Conservation (phyloP, 2,888 invertebrate species). For the Podotricha telesiphe region DNA sequence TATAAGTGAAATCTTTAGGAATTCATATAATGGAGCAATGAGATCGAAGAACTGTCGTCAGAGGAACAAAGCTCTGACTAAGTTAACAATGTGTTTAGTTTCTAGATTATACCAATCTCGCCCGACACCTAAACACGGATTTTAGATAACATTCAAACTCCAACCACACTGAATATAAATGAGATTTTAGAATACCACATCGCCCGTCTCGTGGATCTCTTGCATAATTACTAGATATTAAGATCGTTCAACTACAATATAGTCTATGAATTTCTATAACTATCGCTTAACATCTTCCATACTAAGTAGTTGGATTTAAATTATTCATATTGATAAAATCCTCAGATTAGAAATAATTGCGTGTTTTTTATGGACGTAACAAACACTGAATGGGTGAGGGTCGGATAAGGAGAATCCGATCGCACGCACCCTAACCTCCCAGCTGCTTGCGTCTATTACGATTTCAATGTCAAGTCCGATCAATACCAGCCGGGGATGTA, state of each 20-base stretch:
- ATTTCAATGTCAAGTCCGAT: conserved; percentile 84
- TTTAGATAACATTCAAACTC: conserved; percentile 83
- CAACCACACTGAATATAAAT: conserved; percentile 82
- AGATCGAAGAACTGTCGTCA: conserved; percentile 57
- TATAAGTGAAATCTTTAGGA: conserved; percentile 41
- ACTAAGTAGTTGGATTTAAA: neutral
- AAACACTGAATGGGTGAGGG: conserved; percentile 51
- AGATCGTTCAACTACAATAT: conserved; percentile 61
- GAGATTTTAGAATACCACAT: conserved; percentile 76
- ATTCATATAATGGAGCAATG: conserved; percentile 58
- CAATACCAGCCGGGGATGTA: conserved; percentile 80
- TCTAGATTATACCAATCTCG: conserved; percentile 80
- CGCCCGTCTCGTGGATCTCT: conserved; percentile 72
- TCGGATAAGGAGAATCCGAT: conserved; percentile 61
- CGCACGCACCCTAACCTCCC: conserved; percentile 73
- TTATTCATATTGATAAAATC: conserved; percentile 6
- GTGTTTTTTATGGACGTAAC: conserved; percentile 43
- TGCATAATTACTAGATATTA: conserved; percentile 68
- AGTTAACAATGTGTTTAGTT: conserved; percentile 82
- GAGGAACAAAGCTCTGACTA: conserved; percentile 74
- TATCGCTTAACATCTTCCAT: conserved; percentile 9
- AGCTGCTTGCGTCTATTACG: conserved; percentile 80
- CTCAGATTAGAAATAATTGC: conserved; percentile 16
- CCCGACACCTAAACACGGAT: conserved; percentile 83
- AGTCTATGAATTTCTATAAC: conserved; percentile 69